A percentile compares a stretch with the other conserved stretches of the same genome.
These are phyloP conservation scores for Notocelia uddmanniana DNA, from an alignment of 2,888 invertebrate genomes.

Conservation along the genomic window DNA sequence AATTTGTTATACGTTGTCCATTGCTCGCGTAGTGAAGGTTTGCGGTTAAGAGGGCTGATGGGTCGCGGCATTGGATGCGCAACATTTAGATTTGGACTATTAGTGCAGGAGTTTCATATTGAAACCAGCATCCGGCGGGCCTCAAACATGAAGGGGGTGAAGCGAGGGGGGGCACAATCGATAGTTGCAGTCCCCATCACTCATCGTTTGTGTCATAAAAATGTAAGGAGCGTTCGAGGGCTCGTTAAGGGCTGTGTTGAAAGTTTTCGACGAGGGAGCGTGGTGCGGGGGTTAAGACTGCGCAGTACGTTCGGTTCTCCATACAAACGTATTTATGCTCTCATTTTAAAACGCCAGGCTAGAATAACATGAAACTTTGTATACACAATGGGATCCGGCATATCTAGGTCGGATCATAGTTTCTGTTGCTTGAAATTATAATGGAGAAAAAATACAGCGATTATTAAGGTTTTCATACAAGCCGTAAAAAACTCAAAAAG, in stretches of 20 bases:
- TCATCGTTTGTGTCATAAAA: conserved; percentile 43
- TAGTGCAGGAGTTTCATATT: conserved; percentile 11
- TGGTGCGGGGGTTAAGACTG: neutral
- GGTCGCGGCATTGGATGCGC: neutral
- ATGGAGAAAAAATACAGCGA: no score
- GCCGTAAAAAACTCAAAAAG: no score
- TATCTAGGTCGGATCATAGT: no score
- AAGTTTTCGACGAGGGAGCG: conserved; percentile 7
- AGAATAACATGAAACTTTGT: no score
- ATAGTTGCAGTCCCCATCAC: conserved; percentile 39
- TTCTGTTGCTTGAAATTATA: no score
- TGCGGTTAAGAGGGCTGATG: neutral
- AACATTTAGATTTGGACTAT: neutral
- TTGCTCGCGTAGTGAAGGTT: neutral
- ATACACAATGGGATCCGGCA: no score
- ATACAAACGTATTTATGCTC: no score
- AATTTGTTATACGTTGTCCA: neutral
- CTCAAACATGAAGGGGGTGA: conserved; percentile 20
- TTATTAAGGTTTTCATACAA: no score
- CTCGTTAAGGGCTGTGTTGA: conserved; percentile 21
- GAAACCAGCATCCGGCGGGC: conserved; percentile 33
- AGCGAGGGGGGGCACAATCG: conserved; percentile 28
- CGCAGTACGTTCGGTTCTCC: no score
- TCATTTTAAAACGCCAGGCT: no score
- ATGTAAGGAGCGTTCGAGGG: conserved; percentile 28